Evolutionary conservation across 2,888 invertebrate species (phyloP), one percentile per base, ranked within the genome.

Genomic region (Heliconius hortense): DNA sequence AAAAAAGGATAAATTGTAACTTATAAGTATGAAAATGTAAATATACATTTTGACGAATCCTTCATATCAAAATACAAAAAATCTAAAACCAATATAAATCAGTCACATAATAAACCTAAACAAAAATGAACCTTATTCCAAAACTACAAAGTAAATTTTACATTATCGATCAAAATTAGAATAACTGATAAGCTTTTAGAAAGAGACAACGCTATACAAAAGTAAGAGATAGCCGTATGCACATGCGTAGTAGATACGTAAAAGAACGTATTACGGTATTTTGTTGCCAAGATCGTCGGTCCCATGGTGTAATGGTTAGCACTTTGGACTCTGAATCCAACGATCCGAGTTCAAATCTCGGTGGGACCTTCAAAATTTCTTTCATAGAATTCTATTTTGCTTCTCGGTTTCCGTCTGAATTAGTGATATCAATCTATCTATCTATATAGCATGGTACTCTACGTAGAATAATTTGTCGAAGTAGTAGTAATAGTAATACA

Each of bases 281-380:
- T 75, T 13, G 48, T 0, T 4, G 0, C 0, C 0, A 0, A 0
- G 4, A 0, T n/a, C 56, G 77, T 24, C 79, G 82, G 81, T 95
- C 93, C 94, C 94, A 95, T 95, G 95, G 95, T 95, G 95, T 95
- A 95, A 95, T 94, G 95, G 95, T 95, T 94, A 95, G 95, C 95
- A 95, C 95, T 95, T 95, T 95, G 95, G 95, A 95, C 95, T 95
- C 93, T 95, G 95, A 95, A 95, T 95, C 95, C 95, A 95, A 95
- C 96, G 96, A 96, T 96, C 96, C 95, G 96, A 96, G 96, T 96
- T 96, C 96, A 96, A 96, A 96, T 96, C 96, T 96, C 96, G 96
- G 96, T 96, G 96, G 96, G 94, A 96, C 96, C 96, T 92, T 89
- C 59, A 26, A 3, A 1, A 48, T 75, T 18, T 15, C 43, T 43